phyloP scores from a whole-genome alignment of 2,797 vertebrate genomes.

The Arctocebus calabarensis region DNA sequence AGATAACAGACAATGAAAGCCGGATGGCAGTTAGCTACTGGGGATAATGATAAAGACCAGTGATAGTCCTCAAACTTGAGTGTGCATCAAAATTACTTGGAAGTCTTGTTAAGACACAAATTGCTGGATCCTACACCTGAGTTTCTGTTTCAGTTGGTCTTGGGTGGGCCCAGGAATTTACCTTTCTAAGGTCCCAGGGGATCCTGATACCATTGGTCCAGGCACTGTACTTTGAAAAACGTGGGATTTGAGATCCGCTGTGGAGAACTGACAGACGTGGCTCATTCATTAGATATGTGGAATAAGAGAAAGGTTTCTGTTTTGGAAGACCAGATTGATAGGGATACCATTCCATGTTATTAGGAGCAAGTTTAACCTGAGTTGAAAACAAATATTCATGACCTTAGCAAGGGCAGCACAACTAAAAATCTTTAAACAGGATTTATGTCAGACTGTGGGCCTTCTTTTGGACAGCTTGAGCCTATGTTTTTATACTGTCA shows the following conservation, averaged over 20 bases:
- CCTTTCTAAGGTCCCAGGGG: not conserved
- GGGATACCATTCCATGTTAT: not conserved
- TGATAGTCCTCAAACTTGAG: not conserved
- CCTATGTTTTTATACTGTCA: not conserved
- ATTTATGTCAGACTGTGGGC: not conserved
- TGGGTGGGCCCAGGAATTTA: not conserved
- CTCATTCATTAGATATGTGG: not conserved
- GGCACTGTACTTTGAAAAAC: not conserved
- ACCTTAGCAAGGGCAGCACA: not conserved
- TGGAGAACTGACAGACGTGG: not conserved
- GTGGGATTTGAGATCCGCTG: not conserved
- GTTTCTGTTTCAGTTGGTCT: not conserved
- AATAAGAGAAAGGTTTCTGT: slow-evolving; percentile 7
- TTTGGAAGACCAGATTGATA: not conserved
- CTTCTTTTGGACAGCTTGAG: not conserved
- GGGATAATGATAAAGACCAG: not conserved
- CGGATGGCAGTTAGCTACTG: not conserved
- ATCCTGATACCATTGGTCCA: not conserved
- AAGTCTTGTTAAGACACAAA: slow-evolving; percentile 47
- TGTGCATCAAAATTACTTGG: not conserved
- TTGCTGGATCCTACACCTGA: not conserved
- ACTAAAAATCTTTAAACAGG: not conserved
- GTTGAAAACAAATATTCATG: not conserved
- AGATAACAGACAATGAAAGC: not conserved
- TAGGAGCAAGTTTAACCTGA: slow-evolving; percentile 51